Evolutionary conservation across 35 echinoderm and acorn worm genomes (phyloP).

Genomic region (Acanthaster planci): DNA sequence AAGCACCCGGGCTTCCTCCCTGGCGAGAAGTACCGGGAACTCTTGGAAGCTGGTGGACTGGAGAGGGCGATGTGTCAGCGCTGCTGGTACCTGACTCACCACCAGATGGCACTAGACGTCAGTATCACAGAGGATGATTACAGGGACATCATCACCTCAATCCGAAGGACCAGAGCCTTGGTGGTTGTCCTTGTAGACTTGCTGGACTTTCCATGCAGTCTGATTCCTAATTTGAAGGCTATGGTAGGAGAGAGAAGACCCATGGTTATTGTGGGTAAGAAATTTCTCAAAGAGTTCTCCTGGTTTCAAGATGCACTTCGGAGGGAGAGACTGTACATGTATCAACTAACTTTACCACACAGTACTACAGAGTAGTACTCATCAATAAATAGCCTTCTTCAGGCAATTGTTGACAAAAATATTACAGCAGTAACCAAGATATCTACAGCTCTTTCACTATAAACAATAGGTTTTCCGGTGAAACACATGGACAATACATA

Average conservation of each 20-base stretch:
- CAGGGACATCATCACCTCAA: constrained; percentile 58
- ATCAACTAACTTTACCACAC: no score
- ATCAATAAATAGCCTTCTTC: no score
- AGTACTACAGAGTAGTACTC: no score
- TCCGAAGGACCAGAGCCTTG: constrained; percentile 57
- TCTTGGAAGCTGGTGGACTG: constrained; percentile 43
- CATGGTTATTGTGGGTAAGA: constrained; percentile 85
- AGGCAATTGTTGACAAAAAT: no score
- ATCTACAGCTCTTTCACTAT: no score
- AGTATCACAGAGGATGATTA: constrained; percentile 72
- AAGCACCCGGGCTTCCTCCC: constrained; percentile 72
- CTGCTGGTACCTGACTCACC: constrained; percentile 68
- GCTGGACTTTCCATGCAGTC: constrained; percentile 89
- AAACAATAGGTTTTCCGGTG: no score
- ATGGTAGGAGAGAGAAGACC: constrained; percentile 54
- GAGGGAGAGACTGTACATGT: no score
- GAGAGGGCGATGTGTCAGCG: constrained; percentile 70
- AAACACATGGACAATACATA: no score
- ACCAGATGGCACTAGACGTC: constrained; percentile 70
- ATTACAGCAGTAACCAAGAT: no score
- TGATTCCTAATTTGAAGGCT: constrained; percentile 81
- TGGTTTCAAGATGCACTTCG: no score
- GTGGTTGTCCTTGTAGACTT: constrained; percentile 85
- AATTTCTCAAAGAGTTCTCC: no score
- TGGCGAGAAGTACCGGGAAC: constrained; percentile 69